These are phyloP conservation scores for Xenopus laevis DNA, from an alignment of 2,113 vertebrate species.

Conservation along the genomic window DNA sequence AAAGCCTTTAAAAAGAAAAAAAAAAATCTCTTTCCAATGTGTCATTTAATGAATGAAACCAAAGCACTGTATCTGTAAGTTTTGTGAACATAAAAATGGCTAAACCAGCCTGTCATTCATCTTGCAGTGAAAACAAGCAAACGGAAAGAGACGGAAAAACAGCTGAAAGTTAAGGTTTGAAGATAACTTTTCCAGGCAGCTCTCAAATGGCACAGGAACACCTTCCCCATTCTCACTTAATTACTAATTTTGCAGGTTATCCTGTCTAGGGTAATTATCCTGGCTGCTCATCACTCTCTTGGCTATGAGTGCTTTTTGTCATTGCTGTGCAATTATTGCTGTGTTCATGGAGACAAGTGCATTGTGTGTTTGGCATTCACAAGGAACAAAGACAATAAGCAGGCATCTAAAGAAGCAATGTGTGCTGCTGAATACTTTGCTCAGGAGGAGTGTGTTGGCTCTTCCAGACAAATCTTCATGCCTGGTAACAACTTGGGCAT, in stretches of 20 bases:
- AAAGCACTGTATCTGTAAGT: no score
- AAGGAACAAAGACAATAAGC: conserved; percentile 40
- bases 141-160: conserved; percentile 9
- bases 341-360: conserved; percentile 41
- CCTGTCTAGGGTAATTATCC: conserved; percentile 41
- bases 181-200: conserved; percentile 15
- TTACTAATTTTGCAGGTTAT: conserved; percentile 45
- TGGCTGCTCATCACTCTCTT: conserved; percentile 36
- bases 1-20: no score
- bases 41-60: no score
- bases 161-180: conserved; percentile 29
- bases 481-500: conserved; percentile 1
- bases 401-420: conserved; percentile 29
- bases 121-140: conserved; percentile 13
- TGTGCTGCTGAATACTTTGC: conserved; percentile 28
- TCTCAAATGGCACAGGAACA: conserved; percentile 29
- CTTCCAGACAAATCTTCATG: background rate
- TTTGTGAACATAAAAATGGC: no score
- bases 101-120: background rate
- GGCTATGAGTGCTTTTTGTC: conserved; percentile 43
- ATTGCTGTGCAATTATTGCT: conserved; percentile 41
- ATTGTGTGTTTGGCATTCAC: conserved; percentile 39
- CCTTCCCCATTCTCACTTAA: conserved; percentile 39
- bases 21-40: no score
- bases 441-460: conserved; percentile 8